Evolutionary conservation across 2,797 vertebrate species (phyloP).

Genomic region (Echeneis naucrates): DNA sequence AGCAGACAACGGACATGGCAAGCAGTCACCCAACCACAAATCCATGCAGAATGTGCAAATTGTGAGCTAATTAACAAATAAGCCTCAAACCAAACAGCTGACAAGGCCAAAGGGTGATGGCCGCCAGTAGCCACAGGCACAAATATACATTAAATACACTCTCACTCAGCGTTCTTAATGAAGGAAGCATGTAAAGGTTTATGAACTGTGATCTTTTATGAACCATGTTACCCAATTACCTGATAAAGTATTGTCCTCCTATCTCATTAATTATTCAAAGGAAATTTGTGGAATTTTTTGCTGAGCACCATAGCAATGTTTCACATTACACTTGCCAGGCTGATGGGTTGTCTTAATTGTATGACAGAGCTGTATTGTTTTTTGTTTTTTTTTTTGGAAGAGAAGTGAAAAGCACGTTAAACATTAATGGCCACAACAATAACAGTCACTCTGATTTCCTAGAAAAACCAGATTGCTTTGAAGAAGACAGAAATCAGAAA

Average conservation of each 20-base stretch:
- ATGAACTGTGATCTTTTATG: constrained; percentile 52
- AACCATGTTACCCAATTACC: constrained; percentile 63
- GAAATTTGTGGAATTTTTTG: constrained; percentile 28
- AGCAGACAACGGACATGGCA: constrained; percentile 54
- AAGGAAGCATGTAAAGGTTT: constrained; percentile 48
- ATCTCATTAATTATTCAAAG: constrained; percentile 34
- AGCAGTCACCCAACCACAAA: constrained; percentile 61
- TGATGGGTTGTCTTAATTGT: constrained; percentile 11
- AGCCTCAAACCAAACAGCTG: constrained; percentile 46
- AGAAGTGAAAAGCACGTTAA: constrained; percentile 28
- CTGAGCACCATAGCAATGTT: constrained; percentile 33
- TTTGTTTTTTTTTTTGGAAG: too few relatives aligned
- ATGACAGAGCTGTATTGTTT: not conserved
- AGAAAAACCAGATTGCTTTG: constrained; percentile 48
- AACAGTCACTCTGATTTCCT: constrained; percentile 35
- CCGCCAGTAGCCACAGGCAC: constrained; percentile 37
- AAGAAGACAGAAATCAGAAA: constrained; percentile 35
- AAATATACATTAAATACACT: constrained; percentile 61
- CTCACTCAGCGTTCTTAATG: constrained; percentile 51
- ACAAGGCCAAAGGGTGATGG: constrained; percentile 68
- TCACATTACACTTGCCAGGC: constrained; percentile 20
- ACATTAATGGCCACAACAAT: constrained; percentile 36
- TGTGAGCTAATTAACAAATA: constrained; percentile 76
- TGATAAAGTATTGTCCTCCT: constrained; percentile 21
- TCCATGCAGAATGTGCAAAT: constrained; percentile 65